These are phyloP conservation scores for Mystacides longicornis DNA, from an alignment of 2,888 invertebrate genomes.

Conservation along the genomic window DNA sequence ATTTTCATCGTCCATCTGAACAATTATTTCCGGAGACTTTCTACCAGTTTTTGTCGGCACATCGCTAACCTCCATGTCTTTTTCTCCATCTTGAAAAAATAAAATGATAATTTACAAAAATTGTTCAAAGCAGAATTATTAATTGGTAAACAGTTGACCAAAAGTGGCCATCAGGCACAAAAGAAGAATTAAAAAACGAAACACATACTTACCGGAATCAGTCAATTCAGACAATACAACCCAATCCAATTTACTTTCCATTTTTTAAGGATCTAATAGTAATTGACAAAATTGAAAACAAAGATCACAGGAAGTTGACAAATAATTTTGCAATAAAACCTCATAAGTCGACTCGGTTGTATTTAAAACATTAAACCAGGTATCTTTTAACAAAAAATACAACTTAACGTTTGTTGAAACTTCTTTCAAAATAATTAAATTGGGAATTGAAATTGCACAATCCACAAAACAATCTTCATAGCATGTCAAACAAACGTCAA, in stretches of 20 bases:
- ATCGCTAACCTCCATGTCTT: background rate
- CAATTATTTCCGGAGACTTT: background rate
- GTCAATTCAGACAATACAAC: background rate
- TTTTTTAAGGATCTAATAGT: background rate
- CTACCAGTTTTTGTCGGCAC: background rate
- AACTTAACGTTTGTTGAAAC: too few species aligned
- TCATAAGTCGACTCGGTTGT: too few species aligned
- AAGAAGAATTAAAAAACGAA: too few species aligned
- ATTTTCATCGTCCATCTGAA: background rate
- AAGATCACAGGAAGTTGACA: too few species aligned
- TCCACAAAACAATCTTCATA: too few species aligned
- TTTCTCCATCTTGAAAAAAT: background rate
- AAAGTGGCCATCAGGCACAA: too few species aligned
- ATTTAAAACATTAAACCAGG: too few species aligned
- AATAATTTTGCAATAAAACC: too few species aligned
- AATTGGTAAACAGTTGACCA: background rate
- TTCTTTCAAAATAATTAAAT: too few species aligned
- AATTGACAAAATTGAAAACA: too few species aligned
- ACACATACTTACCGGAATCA: background rate
- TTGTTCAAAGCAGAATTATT: background rate
- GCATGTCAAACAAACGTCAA: background rate
- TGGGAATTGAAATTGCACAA: too few species aligned
- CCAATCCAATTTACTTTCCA: background rate
- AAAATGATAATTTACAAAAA: background rate
- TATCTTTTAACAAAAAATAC: too few species aligned